phyloP scores from a whole-genome alignment of 2,888 invertebrate genomes.

The Ephialtes manifestator region DNA sequence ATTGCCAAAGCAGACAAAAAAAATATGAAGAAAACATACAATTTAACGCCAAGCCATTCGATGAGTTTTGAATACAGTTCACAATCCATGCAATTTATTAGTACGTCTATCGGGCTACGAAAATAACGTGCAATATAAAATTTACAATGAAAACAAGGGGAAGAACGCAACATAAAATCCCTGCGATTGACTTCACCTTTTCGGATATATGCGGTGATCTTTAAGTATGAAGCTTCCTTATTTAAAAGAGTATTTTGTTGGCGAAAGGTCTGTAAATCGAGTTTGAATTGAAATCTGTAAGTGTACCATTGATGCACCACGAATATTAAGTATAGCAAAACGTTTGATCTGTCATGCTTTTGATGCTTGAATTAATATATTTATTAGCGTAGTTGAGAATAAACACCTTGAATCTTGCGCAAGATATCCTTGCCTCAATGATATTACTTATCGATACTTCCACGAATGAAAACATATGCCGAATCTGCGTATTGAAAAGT shows the following conservation, averaged over 20 bases:
- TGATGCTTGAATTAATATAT: slow-evolving; percentile 13
- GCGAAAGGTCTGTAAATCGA: slow-evolving; percentile 53
- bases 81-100: background rate
- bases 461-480: slow-evolving; percentile 80
- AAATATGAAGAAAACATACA: background rate
- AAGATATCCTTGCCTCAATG: slow-evolving; percentile 78
- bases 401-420: slow-evolving; percentile 83
- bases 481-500: slow-evolving; percentile 82
- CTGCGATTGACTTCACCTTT: slow-evolving; percentile 64
- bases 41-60: background rate
- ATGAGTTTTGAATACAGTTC: background rate
- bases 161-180: slow-evolving; percentile 38
- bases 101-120: background rate
- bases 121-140: background rate
- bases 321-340: slow-evolving; percentile 22
- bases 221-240: slow-evolving; percentile 23
- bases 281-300: slow-evolving; percentile 29
- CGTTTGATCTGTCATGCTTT: slow-evolving; percentile 11
- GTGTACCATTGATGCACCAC: slow-evolving; percentile 35
- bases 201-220: slow-evolving; percentile 46
- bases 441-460: slow-evolving; percentile 81
- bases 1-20: background rate
- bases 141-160: slow-evolving; percentile 30
- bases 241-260: slow-evolving; percentile 4
- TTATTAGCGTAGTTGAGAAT: slow-evolving; percentile 44